These are phyloP conservation scores for Drosophila limbata DNA, from an alignment of 2,888 invertebrate species.

Conservation along the genomic window DNA sequence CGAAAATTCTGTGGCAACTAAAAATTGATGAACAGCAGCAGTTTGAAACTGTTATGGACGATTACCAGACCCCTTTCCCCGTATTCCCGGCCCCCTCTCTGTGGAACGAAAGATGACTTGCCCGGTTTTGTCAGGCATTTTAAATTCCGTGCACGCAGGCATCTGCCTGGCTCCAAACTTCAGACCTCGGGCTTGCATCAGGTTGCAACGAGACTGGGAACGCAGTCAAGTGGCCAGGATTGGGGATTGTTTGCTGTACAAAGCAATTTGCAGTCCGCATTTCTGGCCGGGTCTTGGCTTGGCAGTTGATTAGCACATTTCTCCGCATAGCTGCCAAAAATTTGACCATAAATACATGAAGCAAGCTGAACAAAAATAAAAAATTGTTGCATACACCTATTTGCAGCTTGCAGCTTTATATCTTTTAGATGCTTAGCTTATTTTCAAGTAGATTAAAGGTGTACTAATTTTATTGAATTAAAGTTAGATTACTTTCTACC, in stretches of 20 bases:
- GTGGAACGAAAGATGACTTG: conserved; percentile 24
- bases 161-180: background rate
- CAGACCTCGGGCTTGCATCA: conserved; percentile 22
- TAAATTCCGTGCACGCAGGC: conserved; percentile 44
- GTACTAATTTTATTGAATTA: too few species aligned
- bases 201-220: conserved; percentile 6
- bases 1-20: conserved; percentile 15
- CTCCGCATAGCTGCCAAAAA: conserved; percentile 21
- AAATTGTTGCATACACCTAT: background rate
- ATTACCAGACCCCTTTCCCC: conserved; percentile 2
- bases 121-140: conserved; percentile 40
- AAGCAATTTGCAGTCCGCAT: conserved; percentile 39
- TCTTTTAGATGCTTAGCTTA: too few species aligned
- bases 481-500: too few species aligned
- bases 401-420: background rate
- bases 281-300: conserved; percentile 28
- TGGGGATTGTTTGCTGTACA: conserved; percentile 14
- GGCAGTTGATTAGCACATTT: conserved; percentile 61
- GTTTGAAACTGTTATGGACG: conserved; percentile 34
- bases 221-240: background rate
- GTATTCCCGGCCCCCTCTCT: background rate
- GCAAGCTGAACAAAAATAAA: background rate
- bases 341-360: conserved; percentile 6
- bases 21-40: conserved; percentile 47
- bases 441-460: too few species aligned